Percentiles rank a stretch among this genome's conserved stretches.
These are phyloP conservation scores for Caenorhabditis remanei DNA, from an alignment of 1,140 invertebrate genomes.

Conservation along the genomic window DNA sequence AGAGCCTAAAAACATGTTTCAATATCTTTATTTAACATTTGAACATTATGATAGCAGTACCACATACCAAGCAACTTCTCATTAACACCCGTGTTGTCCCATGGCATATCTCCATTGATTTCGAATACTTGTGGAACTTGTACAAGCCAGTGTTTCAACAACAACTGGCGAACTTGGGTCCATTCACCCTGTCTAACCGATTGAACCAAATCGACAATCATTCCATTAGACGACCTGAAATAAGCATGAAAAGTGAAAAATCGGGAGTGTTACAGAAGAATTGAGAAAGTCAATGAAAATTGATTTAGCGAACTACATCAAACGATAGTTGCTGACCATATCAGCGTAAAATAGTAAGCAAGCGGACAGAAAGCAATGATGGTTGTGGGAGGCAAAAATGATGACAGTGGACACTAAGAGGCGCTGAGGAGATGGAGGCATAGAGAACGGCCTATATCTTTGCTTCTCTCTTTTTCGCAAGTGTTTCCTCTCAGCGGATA, in stretches of 20 bases:
- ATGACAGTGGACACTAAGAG: conserved; percentile 29
- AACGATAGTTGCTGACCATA: no score
- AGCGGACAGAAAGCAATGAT: background rate
- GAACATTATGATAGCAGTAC: background rate
- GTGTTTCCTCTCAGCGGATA: background rate
- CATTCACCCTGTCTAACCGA: conserved; percentile 69
- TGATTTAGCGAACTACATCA: no score
- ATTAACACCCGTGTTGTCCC: conserved; percentile 66
- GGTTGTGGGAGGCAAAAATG: conserved; percentile 18
- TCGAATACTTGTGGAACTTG: conserved; percentile 64
- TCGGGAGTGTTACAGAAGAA: no score
- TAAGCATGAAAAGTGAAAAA: no score
- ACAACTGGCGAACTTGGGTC: conserved; percentile 65
- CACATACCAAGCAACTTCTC: conserved; percentile 70
- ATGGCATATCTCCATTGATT: conserved; percentile 68
- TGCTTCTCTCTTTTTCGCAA: background rate
- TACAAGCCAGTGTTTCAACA: conserved; percentile 73
- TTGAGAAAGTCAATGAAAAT: no score
- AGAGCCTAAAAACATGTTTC: conserved; percentile 38
- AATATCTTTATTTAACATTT: conserved; percentile 25
- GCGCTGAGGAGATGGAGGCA: background rate
- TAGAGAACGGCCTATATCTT: conserved; percentile 12
- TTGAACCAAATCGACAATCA: conserved; percentile 70
- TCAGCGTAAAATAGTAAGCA: no score
- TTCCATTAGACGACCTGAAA: conserved; percentile 40